These are phyloP conservation scores for Carassius auratus DNA, from an alignment of 2,113 vertebrate genomes.

Conservation along the genomic window DNA sequence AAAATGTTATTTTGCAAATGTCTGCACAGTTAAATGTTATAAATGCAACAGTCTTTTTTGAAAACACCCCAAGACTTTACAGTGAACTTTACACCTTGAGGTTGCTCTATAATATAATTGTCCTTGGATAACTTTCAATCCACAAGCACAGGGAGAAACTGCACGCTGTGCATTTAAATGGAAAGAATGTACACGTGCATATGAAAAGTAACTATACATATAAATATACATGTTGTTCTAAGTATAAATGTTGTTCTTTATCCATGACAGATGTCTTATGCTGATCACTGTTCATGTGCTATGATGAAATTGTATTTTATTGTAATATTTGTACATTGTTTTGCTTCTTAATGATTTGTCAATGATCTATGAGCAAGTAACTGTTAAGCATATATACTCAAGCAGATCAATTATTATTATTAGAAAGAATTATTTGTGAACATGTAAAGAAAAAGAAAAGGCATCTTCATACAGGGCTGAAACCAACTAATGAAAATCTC, in stretches of 20 bases:
- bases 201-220: neutral
- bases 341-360: neutral
- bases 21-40: neutral
- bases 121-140: neutral
- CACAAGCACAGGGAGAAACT: neutral
- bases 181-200: neutral
- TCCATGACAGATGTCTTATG: neutral
- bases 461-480: neutral
- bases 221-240: too few relatives aligned
- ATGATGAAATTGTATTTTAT: constrained; percentile 1
- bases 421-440: neutral
- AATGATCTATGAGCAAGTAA: constrained; percentile 6
- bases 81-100: neutral
- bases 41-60: neutral
- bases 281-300: neutral
- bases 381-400: neutral
- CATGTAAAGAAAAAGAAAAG: neutral
- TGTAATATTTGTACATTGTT: constrained; percentile 5
- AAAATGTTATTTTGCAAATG: neutral
- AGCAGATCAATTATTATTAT: neutral
- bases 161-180: neutral
- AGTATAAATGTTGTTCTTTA: neutral
- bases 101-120: neutral
- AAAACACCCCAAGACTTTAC: too few relatives aligned
- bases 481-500: neutral